These are phyloP conservation scores for Hylyphantes graminicola DNA, from an alignment of 1,140 invertebrate species.

Conservation along the genomic window DNA sequence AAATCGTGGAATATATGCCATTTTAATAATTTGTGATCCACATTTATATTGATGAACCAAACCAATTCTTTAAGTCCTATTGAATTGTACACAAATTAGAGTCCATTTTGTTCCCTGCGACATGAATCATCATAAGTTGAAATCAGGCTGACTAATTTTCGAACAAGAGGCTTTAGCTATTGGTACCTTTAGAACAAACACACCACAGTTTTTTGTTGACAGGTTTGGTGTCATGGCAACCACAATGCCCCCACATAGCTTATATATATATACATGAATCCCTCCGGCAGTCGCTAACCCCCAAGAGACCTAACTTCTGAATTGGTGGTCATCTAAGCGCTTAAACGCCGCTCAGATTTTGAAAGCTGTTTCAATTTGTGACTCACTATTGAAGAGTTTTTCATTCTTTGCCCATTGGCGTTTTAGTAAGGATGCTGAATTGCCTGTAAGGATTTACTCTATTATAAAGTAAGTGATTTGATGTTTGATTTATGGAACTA, in stretches of 20 bases:
- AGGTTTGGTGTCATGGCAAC: constrained; percentile 6
- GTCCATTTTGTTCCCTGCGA: neutral
- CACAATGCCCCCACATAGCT: neutral
- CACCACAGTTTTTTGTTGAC: constrained; percentile 19
- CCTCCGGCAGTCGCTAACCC: constrained; percentile 13
- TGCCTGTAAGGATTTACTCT: neutral
- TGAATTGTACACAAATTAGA: too few species aligned
- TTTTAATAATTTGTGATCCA: too few species aligned
- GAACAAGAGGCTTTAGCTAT: too few species aligned
- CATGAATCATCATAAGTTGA: neutral
- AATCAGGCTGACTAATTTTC: too few species aligned
- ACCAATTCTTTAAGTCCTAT: too few species aligned
- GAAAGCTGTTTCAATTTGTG: constrained; percentile 34
- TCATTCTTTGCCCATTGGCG: neutral
- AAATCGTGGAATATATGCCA: too few species aligned
- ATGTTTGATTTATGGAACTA: neutral
- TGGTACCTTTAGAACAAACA: too few species aligned
- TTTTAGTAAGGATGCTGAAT: neutral
- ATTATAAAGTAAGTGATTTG: neutral
- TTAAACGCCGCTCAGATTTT: neutral
- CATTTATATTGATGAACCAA: too few species aligned
- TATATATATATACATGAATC: constrained; percentile 13
- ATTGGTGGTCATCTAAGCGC: constrained; percentile 1
- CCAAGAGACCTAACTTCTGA: neutral
- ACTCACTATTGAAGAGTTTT: neutral